These are phyloP conservation scores for Acyrthosiphon pisum DNA, from an alignment of 1,140 invertebrate species.

Conservation along the genomic window DNA sequence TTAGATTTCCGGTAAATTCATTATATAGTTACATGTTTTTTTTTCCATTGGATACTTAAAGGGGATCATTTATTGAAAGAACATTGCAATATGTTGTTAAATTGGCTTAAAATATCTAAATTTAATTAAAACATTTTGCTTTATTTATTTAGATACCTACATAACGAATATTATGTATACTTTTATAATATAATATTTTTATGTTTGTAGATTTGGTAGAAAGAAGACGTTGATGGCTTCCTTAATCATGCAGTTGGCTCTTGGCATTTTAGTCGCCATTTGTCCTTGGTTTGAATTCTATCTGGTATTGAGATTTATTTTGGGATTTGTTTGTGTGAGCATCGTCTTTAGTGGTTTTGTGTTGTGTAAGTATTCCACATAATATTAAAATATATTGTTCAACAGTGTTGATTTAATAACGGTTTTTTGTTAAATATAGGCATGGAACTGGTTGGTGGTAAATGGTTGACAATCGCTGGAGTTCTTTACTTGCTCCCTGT, in stretches of 20 bases:
- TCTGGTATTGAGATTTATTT: conserved; percentile 68
- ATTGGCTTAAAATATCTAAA: background rate
- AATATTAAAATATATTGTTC: background rate
- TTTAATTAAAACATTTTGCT: background rate
- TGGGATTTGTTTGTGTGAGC: conserved; percentile 75
- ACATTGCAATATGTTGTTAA: background rate
- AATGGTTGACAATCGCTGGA: conserved; percentile 76
- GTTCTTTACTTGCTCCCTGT: conserved; percentile 77
- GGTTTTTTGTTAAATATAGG: conserved; percentile 62
- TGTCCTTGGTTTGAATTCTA: conserved; percentile 72
- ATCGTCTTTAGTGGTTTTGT: conserved; percentile 78
- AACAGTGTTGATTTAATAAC: background rate
- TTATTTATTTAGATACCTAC: background rate
- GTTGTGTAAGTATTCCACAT: conserved; percentile 63
- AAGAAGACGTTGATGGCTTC: conserved; percentile 77
- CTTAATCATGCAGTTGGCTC: conserved; percentile 70
- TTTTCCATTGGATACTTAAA: background rate
- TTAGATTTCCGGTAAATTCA: background rate
- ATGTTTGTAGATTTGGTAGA: conserved; percentile 71
- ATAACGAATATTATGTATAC: background rate
- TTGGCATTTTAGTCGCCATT: conserved; percentile 70
- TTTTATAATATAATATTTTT: background rate
- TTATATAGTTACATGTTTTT: background rate
- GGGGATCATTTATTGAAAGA: background rate
- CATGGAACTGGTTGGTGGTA: conserved; percentile 76